A percentile compares a stretch with the other conserved stretches of the same genome.
Evolutionary conservation across 2,113 vertebrate species (phyloP).

Genomic region (Pyxicephalus adspersus): DNA sequence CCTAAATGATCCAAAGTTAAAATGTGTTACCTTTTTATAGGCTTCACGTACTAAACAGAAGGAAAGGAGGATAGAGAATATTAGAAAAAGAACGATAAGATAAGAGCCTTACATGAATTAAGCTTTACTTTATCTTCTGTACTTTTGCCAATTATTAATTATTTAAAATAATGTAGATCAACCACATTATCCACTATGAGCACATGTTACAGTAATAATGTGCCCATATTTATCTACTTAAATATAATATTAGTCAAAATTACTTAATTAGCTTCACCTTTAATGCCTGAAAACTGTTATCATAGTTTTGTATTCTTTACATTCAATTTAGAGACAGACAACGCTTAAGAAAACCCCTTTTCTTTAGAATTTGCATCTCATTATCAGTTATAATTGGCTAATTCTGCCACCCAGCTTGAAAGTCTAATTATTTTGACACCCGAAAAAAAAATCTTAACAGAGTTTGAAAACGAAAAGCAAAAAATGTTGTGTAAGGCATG

Average conservation of each 20-base stretch:
- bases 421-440: background rate
- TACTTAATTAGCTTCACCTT: constrained; percentile 1
- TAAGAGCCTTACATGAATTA: background rate
- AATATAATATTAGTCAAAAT: background rate
- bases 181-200: background rate
- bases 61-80: no score
- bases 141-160: background rate
- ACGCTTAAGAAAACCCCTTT: background rate
- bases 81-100: background rate
- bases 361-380: background rate
- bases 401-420: constrained; percentile 5
- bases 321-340: background rate
- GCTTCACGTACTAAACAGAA: no score
- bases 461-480: background rate
- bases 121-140: background rate
- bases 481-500: no score
- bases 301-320: constrained; percentile 3
- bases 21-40: no score
- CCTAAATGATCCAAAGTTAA: no score
- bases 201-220: background rate
- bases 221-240: constrained; percentile 2
- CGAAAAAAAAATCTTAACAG: background rate
- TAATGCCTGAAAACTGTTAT: background rate
- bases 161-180: background rate
- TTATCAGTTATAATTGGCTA: constrained; percentile 4